Base-by-base conservation (phyloP, 2,888 invertebrate species). In the Apodemia hepburni region DNA sequence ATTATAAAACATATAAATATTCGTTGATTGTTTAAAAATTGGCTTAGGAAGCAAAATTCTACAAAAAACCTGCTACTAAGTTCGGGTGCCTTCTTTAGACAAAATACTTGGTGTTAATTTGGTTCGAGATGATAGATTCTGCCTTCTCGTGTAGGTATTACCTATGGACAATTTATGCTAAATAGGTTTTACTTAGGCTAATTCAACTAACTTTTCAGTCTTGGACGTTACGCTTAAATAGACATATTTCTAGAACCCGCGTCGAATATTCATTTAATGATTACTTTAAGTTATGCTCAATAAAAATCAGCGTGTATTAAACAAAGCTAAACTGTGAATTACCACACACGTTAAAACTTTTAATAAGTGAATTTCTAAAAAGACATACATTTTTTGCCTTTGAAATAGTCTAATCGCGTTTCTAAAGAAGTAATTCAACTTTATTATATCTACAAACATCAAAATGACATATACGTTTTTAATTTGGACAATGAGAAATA, bases 211-310 rank as follows among this genome's bases (percentile, higher is more conserved):
- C 90, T 85, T 88, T 89, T 90, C 90, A 91, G 91, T 91, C 90
- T 91, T 91, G 88, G 86, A 86, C 89, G 90, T 90, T 90, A 87
- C 88, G 84, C 90, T 90, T 89, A 90, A 85, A 85, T 89, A 87
- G 83, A 88, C 86, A 88, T 87, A 89, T 80, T 86, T 81, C 86
- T 89, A 85, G 76, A 87, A 83, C 90, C 90, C 90, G 90, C 90
- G 90, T 90, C 84, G 88, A 85, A 87, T 84, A 77, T 81, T 81
- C 76, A 75, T 73, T 69, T 61, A 29, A 54, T 22, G 15, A 29
- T 57, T 54, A 54, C 22, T 54, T 54, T 54, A 57, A 57, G 27
- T 57, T 29, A 57, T 29, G 57, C 57, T 57, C 29, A 66, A 72
- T 67, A 67, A 70, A 67, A 72, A 71, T 71, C 74, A 76, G 78